These are phyloP conservation scores for Stomatorhinus walkeri DNA, from an alignment of 2,797 vertebrate species.

Conservation along the genomic window DNA sequence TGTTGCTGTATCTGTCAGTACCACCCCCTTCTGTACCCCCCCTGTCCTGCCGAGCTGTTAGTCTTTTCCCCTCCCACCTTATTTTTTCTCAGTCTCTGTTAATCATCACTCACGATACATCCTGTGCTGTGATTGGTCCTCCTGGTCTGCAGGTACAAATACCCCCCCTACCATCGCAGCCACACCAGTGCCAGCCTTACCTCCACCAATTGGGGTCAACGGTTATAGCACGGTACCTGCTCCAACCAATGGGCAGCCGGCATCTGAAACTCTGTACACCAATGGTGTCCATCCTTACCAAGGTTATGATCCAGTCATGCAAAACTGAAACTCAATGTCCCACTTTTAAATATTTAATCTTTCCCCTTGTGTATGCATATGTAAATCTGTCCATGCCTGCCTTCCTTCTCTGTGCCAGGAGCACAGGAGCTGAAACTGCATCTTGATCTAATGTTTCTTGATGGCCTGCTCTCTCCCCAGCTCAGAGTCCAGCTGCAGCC, in stretches of 20 bases:
- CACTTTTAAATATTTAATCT: background rate
- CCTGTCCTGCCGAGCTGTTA: background rate
- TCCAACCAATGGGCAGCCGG: slow-evolving; percentile 72
- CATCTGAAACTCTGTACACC: slow-evolving; percentile 78
- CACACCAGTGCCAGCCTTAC: slow-evolving; percentile 75
- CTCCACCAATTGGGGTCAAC: slow-evolving; percentile 76
- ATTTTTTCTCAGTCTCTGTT: slow-evolving; percentile 21
- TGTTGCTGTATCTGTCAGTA: background rate
- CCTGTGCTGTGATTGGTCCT: slow-evolving; percentile 31
- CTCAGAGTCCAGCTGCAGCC: slow-evolving; percentile 75
- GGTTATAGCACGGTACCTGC: slow-evolving; percentile 76
- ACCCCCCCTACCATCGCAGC: slow-evolving; percentile 82
- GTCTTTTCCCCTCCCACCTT: background rate
- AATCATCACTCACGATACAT: slow-evolving; percentile 26
- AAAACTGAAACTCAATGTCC: background rate
- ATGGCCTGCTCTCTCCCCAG: slow-evolving; percentile 42
- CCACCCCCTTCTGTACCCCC: background rate
- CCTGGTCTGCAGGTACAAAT: slow-evolving; percentile 69
- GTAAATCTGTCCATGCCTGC: background rate
- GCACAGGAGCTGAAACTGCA: background rate
- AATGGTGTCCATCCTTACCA: slow-evolving; percentile 83
- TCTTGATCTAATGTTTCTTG: background rate
- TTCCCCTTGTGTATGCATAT: background rate
- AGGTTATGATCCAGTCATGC: slow-evolving; percentile 55
- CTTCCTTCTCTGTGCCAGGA: background rate